These are phyloP conservation scores for Eucera pruinosa DNA, from an alignment of 2,888 invertebrate species.

Conservation along the genomic window DNA sequence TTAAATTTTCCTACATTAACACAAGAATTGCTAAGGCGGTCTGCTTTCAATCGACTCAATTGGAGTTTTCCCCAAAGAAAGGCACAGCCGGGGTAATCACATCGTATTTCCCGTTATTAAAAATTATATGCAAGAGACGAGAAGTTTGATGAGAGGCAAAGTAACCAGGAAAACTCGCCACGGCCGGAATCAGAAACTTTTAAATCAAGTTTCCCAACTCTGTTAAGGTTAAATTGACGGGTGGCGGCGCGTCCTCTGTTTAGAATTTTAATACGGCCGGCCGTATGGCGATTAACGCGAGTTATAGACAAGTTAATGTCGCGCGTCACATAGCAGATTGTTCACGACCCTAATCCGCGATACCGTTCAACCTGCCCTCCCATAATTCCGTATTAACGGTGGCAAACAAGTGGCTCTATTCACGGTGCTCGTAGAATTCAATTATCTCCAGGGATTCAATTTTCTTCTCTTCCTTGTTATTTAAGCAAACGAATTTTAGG, in stretches of 20 bases:
- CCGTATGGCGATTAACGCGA: conserved; percentile 27
- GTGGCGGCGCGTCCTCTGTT: conserved; percentile 14
- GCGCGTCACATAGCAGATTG: conserved; percentile 17
- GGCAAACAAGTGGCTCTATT: conserved; percentile 18
- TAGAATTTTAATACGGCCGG: conserved; percentile 46
- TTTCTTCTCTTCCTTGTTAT: background rate
- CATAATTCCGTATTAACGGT: conserved; percentile 38
- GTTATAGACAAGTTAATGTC: conserved; percentile 10
- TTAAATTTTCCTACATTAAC: too few relatives aligned
- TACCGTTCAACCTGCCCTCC: conserved; percentile 8
- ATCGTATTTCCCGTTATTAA: conserved; percentile 48
- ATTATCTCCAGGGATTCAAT: conserved; percentile 21
- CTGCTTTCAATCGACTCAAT: too few relatives aligned
- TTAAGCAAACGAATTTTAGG: too few relatives aligned
- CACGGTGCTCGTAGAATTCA: conserved; percentile 23
- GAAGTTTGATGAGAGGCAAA: conserved; percentile 53
- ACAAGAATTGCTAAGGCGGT: too few relatives aligned
- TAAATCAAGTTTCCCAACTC: conserved; percentile 55
- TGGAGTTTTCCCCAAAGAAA: background rate
- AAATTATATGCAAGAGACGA: conserved; percentile 42
- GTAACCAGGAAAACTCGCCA: conserved; percentile 36
- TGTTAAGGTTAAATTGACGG: conserved; percentile 51
- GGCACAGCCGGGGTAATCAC: conserved; percentile 1
- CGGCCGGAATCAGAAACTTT: conserved; percentile 39
- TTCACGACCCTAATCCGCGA: conserved; percentile 19